Evolutionary conservation across 2,888 invertebrate species (phyloP), one percentile per base, ranked within the genome.

Genomic region (Drosophila bunnanda): DNA sequence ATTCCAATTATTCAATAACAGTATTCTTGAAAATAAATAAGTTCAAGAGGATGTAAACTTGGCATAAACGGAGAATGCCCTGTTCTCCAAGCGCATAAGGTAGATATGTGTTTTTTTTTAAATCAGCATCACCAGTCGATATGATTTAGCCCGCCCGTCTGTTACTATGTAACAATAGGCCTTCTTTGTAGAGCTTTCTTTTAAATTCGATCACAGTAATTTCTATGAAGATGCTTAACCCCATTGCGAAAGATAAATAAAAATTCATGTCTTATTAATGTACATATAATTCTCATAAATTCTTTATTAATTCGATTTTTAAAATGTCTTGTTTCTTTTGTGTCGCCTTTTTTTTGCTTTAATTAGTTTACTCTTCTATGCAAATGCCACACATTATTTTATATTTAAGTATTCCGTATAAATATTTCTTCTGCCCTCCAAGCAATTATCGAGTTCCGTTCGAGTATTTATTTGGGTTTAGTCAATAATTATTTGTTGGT

Each of bases 271-370:
- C 6, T 12, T 2, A n/a, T 76, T 79, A 76, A 79, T 89, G 79
- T 89, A 89, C 89, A 89, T 87, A 84, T 86, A 84, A 82, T 89
- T 88, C 80, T 90, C 90, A 89, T 90, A 88, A 90, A 88, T 89
- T 90, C 90, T 90, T 89, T 90, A 90, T 90, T 89, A 86, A 89
- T 81, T 90, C 89, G 89, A 90, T 82, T 82, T 88, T 89, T 90
- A 89, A 89, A 89, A 89, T 90, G 85, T 72, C 65, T 79, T 79
- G 69, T 57, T 77, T 80, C 65, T 55, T 67, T 65, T 62, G 76
- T 52, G 54, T 64, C 56, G 56, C 67, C 74, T 57, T 64, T 67
- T 67, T 55, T 65, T 61, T 62, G 70, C 77, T 82, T 80, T 60
- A 77, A 83, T 85, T 88, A 77, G 75, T 82, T 87, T 78, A 83